Conservation (phyloP, 2,888 invertebrate genomes). For the Pocota personata region DNA sequence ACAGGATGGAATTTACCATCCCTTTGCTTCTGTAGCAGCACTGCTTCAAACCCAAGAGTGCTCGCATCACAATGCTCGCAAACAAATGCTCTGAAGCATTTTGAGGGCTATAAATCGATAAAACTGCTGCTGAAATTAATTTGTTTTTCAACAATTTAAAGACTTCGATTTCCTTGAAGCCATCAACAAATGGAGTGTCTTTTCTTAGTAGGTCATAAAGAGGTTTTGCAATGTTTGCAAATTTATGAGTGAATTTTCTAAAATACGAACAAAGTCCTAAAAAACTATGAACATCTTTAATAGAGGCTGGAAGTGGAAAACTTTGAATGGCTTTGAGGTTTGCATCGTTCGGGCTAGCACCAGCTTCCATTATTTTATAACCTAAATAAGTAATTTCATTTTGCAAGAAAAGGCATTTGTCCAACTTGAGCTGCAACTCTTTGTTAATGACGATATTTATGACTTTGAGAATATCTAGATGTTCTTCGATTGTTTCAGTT, state of each 20-base stretch:
- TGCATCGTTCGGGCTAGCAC: no score
- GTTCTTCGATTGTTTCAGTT: constrained; percentile 40
- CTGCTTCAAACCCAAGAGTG: constrained; percentile 75
- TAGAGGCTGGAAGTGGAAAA: constrained; percentile 65
- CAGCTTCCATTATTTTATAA: no score
- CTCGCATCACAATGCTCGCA: constrained; percentile 78
- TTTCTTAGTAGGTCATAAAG: constrained; percentile 75
- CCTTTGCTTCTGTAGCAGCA: no score
- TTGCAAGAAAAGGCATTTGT: constrained; percentile 42
- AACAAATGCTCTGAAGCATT: constrained; percentile 76
- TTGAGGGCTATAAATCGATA: constrained; percentile 77
- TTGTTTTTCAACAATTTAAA: constrained; percentile 65
- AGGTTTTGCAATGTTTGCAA: constrained; percentile 75
- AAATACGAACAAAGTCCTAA: constrained; percentile 60
- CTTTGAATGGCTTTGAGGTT: no score
- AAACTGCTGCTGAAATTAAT: no score
- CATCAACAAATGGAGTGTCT: constrained; percentile 36
- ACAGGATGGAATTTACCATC: no score
- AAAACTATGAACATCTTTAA: constrained; percentile 71
- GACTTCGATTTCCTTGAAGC: constrained; percentile 14
- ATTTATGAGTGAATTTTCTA: constrained; percentile 76
- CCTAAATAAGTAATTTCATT: no score
- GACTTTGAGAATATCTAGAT: constrained; percentile 50
- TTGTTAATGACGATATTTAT: constrained; percentile 8
- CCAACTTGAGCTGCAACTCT: constrained; percentile 23